Percentiles rank a stretch among this genome's conserved stretches.
Evolutionary conservation across 2,113 vertebrate species (phyloP).

Genomic region (Conger conger): DNA sequence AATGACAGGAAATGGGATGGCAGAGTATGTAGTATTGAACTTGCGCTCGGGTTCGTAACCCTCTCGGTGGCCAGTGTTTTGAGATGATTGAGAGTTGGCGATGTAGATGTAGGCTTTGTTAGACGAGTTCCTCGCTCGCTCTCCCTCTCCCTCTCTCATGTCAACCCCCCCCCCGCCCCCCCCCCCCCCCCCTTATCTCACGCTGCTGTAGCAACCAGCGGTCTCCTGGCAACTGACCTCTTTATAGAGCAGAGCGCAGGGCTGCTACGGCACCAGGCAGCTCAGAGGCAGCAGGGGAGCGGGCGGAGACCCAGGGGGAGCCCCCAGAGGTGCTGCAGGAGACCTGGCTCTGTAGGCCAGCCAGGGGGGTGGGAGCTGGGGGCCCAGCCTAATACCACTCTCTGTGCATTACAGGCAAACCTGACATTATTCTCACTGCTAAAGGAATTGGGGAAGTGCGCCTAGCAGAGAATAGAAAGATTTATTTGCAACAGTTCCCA

Average conservation of each 20-base stretch:
- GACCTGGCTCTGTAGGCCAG: no score
- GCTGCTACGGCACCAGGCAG: not conserved
- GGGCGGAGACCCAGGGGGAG: not conserved
- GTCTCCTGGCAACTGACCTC: slow-evolving; percentile 36
- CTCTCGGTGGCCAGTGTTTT: not conserved
- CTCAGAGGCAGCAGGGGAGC: not conserved
- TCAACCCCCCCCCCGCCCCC: not conserved
- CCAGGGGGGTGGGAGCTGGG: no score
- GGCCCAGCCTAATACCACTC: not conserved
- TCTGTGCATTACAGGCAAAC: not conserved
- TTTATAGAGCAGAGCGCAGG: not conserved
- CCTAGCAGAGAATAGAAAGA: not conserved
- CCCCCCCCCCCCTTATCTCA: not conserved
- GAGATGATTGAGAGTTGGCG: not conserved
- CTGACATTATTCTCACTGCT: not conserved
- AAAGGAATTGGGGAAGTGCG: not conserved
- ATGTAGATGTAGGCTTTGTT: not conserved
- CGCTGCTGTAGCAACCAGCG: slow-evolving; percentile 29
- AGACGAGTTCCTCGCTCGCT: not conserved
- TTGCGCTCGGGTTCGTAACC: no score
- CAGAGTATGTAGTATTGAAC: no score
- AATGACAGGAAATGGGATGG: no score
- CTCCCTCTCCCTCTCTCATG: slow-evolving; percentile 10
- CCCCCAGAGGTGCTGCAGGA: not conserved
- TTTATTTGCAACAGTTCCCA: not conserved